Evolutionary conservation across 1,140 invertebrate species (phyloP).

Genomic region (Drosophila eugracilis): DNA sequence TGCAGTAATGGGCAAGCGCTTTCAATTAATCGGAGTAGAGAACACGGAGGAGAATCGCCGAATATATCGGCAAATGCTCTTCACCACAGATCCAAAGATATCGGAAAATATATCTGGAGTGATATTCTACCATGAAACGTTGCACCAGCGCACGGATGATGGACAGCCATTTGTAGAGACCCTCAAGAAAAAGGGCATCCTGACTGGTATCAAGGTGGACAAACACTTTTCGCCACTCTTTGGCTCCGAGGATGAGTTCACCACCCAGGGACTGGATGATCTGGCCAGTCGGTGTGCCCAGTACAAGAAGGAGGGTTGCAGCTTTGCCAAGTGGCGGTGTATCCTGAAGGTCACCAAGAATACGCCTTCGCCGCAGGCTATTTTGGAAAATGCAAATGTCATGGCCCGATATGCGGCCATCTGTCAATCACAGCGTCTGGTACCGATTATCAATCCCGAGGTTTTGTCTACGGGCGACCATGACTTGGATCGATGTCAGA

Average conservation of each 20-base stretch:
- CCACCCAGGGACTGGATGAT: slow-evolving; percentile 98
- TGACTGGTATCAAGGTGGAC: slow-evolving; percentile 97
- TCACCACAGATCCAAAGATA: slow-evolving; percentile 92
- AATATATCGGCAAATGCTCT: slow-evolving; percentile 94
- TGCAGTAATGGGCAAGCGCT: slow-evolving; percentile 94
- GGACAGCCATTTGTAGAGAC: slow-evolving; percentile 93
- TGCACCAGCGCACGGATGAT: slow-evolving; percentile 96
- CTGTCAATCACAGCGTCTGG: slow-evolving; percentile 97
- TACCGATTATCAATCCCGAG: slow-evolving; percentile 99
- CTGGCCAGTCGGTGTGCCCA: slow-evolving; percentile 96
- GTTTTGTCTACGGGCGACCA: slow-evolving; percentile 94
- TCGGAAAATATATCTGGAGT: slow-evolving; percentile 94
- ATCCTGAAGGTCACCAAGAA: slow-evolving; percentile 97
- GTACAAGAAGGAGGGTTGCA: slow-evolving; percentile 99
- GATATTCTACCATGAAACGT: slow-evolving; percentile 98
- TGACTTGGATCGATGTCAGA: slow-evolving; percentile 95
- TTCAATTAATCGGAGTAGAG: slow-evolving; percentile 88
- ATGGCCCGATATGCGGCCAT: slow-evolving; percentile 98
- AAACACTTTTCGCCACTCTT: slow-evolving; percentile 94
- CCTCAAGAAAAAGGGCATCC: slow-evolving; percentile 92
- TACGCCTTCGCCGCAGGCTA: slow-evolving; percentile 95
- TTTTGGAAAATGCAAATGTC: slow-evolving; percentile 97
- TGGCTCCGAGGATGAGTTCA: slow-evolving; percentile 96
- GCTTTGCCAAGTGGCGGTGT: slow-evolving; percentile 99
- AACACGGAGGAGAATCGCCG: slow-evolving; percentile 96